phyloP scores from a whole-genome alignment of 2,113 vertebrate species.

The Rousettus leschenaultii region DNA sequence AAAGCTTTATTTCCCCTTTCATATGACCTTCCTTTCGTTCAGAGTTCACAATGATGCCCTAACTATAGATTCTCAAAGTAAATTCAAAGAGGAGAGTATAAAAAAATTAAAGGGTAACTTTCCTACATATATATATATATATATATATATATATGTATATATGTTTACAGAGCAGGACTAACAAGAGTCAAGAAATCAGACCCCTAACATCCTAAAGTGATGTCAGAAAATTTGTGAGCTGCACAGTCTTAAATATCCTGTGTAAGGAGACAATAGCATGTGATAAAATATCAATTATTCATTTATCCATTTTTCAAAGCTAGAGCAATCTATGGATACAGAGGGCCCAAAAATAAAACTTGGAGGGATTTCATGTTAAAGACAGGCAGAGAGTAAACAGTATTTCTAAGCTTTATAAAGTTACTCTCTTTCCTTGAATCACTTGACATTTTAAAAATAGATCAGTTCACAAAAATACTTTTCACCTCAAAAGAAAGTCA shows the following conservation, averaged over 20 bases:
- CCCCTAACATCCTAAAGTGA: constrained; percentile 44
- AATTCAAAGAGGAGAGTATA: constrained; percentile 9
- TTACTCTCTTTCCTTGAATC: not conserved
- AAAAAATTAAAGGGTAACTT: constrained; percentile 52
- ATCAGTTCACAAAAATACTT: constrained; percentile 19
- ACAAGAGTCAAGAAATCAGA: constrained; percentile 45
- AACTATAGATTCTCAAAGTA: not conserved
- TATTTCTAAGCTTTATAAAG: constrained; percentile 62
- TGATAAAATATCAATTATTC: constrained; percentile 79
- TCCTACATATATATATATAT: not conserved
- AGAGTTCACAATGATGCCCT: not conserved
- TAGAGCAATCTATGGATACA: constrained; percentile 51
- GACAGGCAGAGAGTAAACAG: constrained; percentile 33
- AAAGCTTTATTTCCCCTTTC: constrained; percentile 17
- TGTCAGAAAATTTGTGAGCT: constrained; percentile 61
- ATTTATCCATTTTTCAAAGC: constrained; percentile 68
- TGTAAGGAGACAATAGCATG: constrained; percentile 59
- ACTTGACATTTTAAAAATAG: constrained; percentile 59
- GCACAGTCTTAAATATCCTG: constrained; percentile 42
- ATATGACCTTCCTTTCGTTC: not conserved
- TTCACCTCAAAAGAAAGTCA: not conserved
- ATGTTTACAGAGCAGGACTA: constrained; percentile 42
- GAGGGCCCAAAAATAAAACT: constrained; percentile 71
- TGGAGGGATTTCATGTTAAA: constrained; percentile 64
- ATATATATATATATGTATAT: not conserved